These are phyloP conservation scores for Drosophila takahashii DNA, from an alignment of 1,140 invertebrate genomes.

Conservation along the genomic window DNA sequence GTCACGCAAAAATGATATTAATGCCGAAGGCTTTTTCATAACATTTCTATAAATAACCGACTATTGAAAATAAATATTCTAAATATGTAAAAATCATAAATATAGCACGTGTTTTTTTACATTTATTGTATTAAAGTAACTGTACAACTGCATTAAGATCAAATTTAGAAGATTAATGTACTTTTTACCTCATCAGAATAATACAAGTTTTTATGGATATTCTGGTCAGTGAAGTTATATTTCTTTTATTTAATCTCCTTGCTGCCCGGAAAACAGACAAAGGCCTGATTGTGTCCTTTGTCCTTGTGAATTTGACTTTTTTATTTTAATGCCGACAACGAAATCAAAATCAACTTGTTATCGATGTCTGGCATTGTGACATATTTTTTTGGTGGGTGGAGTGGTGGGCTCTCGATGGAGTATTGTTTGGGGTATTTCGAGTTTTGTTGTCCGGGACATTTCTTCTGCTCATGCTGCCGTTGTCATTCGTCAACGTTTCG, in stretches of 20 bases:
- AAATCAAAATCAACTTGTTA: slow-evolving; percentile 79
- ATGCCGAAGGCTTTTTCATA: neutral
- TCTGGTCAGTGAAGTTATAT: neutral
- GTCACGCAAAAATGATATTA: slow-evolving; percentile 3
- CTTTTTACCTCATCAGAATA: too few species aligned
- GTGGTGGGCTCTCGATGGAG: neutral
- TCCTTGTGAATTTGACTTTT: slow-evolving; percentile 60
- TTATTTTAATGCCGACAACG: slow-evolving; percentile 70
- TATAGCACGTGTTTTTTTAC: neutral
- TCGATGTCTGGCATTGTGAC: slow-evolving; percentile 70
- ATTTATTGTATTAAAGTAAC: neutral
- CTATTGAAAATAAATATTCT: neutral
- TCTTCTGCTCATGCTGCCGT: neutral
- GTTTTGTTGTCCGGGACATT: slow-evolving; percentile 11
- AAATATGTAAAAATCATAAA: neutral
- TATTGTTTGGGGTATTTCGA: slow-evolving; percentile 6
- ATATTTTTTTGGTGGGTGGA: slow-evolving; percentile 42
- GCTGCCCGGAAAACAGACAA: slow-evolving; percentile 13
- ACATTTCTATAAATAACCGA: neutral
- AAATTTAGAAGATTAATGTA: too few species aligned
- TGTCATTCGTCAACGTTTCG: slow-evolving; percentile 66
- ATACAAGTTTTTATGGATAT: too few species aligned
- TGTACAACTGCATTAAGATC: neutral
- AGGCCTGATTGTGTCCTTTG: slow-evolving; percentile 65
- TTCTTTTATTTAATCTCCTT: neutral